Evolutionary conservation across 2,797 vertebrate genomes (phyloP), one percentile per base, ranked within the genome.

Genomic region (Epinephelus coioides): DNA sequence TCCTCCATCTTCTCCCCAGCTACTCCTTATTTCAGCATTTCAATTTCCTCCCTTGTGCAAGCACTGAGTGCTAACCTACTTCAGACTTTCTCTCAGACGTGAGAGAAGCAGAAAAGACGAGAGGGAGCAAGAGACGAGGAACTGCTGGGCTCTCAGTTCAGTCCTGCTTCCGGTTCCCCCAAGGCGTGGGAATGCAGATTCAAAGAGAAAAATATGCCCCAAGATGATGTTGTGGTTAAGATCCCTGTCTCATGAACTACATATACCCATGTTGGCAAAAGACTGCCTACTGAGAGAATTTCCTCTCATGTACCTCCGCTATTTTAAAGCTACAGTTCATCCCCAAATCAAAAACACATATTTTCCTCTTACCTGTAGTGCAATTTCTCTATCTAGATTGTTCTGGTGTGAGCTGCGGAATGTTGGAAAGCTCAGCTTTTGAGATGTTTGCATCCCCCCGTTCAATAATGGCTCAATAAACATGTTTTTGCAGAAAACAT

Each of bases 21-120:
- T 91, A 85, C 88, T 92, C 87, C 92, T 92, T 92, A 91, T 91
- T 92, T 91, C 92, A 90, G 86, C 82, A 88, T 94, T 94, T 93
- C 94, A 94, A 93, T 94, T 93, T 94, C 93, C 92, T 93, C 89
- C 86, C 86, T 73, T 76, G 85, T 88, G 89, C 83, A 80, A 86
- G 76, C 34, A 25, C 83, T 56, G 88, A 91, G 92, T 81, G 83
- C 84, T 88, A 93, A 92, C 90, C 86, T 92, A 92, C 88, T 92
- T 91, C 90, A 90, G 85, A 87, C 82, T 91, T 82, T 88, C 82
- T 79, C 64, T 81, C 69, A 77, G 79, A 85, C 14, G 19, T 86
- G 73, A 61, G 60, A 78, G 65, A 73, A 23, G 60, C 21, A 62
- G 21, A 30, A 78, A 65, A 60, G 47, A 72, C 11, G 40, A 72